Percentiles rank a stretch among this genome's conserved stretches.
These are phyloP conservation scores for Parazoanthus darwini DNA, from an alignment of 92 coral and sea anemone species.

Conservation along the genomic window DNA sequence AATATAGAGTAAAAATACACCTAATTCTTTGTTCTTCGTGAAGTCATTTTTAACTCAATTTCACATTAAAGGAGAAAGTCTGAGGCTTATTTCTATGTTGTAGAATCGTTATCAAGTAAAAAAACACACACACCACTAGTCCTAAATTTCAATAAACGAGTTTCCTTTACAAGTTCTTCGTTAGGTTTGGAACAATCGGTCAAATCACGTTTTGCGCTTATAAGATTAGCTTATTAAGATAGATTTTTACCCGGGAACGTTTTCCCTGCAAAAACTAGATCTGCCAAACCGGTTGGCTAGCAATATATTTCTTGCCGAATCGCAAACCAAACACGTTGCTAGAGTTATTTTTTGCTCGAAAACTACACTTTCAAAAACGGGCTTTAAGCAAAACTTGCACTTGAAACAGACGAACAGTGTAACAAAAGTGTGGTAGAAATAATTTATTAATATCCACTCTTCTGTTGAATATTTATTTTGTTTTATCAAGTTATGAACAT, in stretches of 20 bases:
- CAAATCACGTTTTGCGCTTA: conserved; percentile 13
- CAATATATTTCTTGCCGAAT: not conserved
- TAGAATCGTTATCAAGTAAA: not conserved
- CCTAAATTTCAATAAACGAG: conserved; percentile 6
- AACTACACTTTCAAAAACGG: conserved; percentile 1
- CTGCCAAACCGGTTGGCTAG: conserved; percentile 6
- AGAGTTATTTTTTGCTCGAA: not conserved
- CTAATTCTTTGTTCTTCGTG: conserved; percentile 9
- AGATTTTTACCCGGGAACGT: not conserved
- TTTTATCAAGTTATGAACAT: too few relatives aligned
- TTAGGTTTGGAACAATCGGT: conserved; percentile 10
- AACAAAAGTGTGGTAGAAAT: not conserved
- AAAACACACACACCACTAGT: not conserved
- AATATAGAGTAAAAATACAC: not conserved
- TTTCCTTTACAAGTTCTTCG: conserved; percentile 4
- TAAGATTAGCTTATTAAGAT: conserved; percentile 10
- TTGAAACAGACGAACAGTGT: not conserved
- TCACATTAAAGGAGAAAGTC: not conserved
- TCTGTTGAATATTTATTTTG: too few relatives aligned
- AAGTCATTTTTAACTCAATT: conserved; percentile 1
- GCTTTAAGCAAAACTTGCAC: not conserved
- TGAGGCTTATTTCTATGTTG: not conserved
- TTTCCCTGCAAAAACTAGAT: conserved; percentile 6
- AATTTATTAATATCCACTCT: too few relatives aligned
- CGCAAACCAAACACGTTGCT: conserved; percentile 4